phyloP scores from a whole-genome alignment of 2,797 vertebrate genomes.

The Catostomus latipinnis region DNA sequence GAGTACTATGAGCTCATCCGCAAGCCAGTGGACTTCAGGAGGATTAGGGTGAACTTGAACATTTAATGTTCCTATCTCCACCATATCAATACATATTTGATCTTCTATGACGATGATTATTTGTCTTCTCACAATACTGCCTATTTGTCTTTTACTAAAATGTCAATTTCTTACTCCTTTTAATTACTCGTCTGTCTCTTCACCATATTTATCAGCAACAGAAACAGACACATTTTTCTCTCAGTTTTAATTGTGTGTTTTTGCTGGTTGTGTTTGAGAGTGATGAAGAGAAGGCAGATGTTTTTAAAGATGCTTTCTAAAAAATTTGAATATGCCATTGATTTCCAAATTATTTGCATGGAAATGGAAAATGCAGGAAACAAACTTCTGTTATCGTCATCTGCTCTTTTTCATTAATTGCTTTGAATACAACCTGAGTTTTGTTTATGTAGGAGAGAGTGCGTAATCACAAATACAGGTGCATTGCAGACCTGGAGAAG shows the following conservation, averaged over 20 bases:
- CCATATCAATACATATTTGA: neutral
- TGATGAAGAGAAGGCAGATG: too few species aligned
- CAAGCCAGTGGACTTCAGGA: slow-evolving; percentile 98
- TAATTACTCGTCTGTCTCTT: neutral
- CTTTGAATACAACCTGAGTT: slow-evolving; percentile 20
- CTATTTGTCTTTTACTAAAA: neutral
- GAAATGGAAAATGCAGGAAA: neutral
- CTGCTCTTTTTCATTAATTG: neutral
- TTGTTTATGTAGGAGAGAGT: slow-evolving; percentile 88
- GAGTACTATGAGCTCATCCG: slow-evolving; percentile 99
- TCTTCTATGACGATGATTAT: neutral
- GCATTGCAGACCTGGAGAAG: slow-evolving; percentile 93
- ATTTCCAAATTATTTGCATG: neutral
- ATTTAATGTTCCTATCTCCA: neutral
- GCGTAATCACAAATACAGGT: slow-evolving; percentile 97
- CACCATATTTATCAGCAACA: neutral
- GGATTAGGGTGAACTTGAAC: slow-evolving; percentile 88
- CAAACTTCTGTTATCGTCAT: neutral
- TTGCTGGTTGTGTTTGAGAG: slow-evolving; percentile 1
- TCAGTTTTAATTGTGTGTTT: slow-evolving; percentile 21
- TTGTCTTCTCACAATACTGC: neutral
- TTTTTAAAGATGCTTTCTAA: neutral
- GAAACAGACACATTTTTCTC: neutral
- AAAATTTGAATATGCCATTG: neutral
- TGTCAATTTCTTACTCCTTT: neutral